Conservation (phyloP, 30 jellyfish, hydroid and myxozoan species). For the Hydractinia echinata region DNA sequence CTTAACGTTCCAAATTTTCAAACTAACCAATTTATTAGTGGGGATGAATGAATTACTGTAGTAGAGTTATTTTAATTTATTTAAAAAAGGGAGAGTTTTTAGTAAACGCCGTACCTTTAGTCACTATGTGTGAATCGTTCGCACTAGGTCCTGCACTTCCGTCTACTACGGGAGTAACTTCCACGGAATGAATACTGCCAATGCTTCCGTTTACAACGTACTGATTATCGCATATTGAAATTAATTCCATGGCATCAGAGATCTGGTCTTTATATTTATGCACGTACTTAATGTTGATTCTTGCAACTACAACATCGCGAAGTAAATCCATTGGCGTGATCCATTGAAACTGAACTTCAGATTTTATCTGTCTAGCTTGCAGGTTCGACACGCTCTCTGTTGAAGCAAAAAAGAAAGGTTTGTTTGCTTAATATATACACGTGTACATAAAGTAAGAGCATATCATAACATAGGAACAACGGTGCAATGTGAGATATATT, state of each 20-base stretch:
- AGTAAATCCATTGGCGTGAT: neutral
- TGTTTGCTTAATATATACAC: too few species aligned
- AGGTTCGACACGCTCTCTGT: too few species aligned
- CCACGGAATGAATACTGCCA: neutral
- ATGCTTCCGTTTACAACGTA: constrained; percentile 3
- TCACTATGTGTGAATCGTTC: neutral
- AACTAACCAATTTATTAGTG: too few species aligned
- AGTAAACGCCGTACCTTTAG: neutral
- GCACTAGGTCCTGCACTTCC: neutral
- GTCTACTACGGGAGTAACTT: neutral
- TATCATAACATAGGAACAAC: too few species aligned
- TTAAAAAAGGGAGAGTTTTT: too few species aligned
- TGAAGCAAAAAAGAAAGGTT: too few species aligned
- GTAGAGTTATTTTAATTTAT: too few species aligned
- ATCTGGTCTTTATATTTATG: too few species aligned
- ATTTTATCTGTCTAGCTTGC: neutral
- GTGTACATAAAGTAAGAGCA: too few species aligned
- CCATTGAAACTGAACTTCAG: neutral
- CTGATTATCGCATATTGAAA: constrained; percentile 4
- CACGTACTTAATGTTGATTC: neutral
- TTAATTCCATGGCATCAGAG: neutral
- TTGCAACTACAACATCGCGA: neutral
- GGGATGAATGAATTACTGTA: too few species aligned
- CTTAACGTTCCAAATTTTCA: too few species aligned
- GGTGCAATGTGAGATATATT: too few species aligned